A percentile compares a stretch with the other conserved stretches of the same genome.
phyloP scores from a whole-genome alignment of 2,888 invertebrate species.

The Hipparchia sbordonii region DNA sequence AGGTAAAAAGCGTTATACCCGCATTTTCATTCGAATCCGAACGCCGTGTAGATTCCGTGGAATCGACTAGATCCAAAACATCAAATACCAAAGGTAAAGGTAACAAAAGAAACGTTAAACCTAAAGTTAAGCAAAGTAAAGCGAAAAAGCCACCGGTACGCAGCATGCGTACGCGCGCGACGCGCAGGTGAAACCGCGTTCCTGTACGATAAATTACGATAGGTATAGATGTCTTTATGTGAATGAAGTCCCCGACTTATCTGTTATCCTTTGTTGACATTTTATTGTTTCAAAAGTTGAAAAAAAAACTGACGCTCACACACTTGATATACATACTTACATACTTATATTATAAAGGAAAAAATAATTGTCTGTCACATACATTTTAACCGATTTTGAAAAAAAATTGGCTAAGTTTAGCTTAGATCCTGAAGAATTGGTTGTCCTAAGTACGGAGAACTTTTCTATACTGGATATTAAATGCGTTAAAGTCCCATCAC shows the following conservation, averaged over 20 bases:
- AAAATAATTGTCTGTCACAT: no score
- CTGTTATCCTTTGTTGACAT: conserved; percentile 44
- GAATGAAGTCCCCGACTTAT: conserved; percentile 27
- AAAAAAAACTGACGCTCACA: neutral
- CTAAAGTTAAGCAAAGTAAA: conserved; percentile 46
- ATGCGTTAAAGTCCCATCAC: no score
- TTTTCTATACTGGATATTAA: no score
- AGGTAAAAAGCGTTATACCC: conserved; percentile 58
- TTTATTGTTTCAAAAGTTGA: neutral
- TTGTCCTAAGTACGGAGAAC: no score
- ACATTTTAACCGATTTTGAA: no score
- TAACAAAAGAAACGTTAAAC: conserved; percentile 47
- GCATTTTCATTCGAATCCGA: conserved; percentile 71
- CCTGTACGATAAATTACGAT: conserved; percentile 25
- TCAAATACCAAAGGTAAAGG: conserved; percentile 49
- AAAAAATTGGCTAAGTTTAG: no score
- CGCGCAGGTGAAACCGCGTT: conserved; percentile 61
- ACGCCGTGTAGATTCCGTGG: conserved; percentile 57
- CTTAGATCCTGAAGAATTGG: no score
- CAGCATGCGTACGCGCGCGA: conserved; percentile 56
- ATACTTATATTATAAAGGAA: no score
- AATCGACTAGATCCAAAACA: conserved; percentile 57
- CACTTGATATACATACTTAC: no score
- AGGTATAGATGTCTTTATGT: conserved; percentile 2
- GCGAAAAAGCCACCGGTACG: conserved; percentile 58